These are phyloP conservation scores for Noctilio leporinus DNA, from an alignment of 2,113 vertebrate genomes.

Conservation along the genomic window DNA sequence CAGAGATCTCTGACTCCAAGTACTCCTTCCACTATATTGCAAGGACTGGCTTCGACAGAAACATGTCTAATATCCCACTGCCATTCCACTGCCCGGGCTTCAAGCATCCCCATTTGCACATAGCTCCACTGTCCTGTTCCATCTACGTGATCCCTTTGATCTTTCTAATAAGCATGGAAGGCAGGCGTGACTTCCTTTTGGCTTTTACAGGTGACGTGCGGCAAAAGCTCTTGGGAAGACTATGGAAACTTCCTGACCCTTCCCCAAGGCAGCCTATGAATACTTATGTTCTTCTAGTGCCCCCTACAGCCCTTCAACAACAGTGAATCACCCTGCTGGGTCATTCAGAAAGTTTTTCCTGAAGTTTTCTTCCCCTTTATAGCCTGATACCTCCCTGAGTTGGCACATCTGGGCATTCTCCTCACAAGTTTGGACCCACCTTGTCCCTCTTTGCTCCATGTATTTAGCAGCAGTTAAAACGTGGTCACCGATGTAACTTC, in stretches of 20 bases:
- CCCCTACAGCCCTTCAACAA: neutral
- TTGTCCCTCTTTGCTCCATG: neutral
- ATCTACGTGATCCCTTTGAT: neutral
- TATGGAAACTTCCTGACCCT: neutral
- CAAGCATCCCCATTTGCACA: neutral
- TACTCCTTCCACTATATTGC: neutral
- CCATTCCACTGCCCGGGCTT: neutral
- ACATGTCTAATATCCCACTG: neutral
- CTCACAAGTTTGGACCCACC: neutral
- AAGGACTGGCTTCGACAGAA: neutral
- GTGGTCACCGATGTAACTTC: neutral
- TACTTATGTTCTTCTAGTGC: neutral
- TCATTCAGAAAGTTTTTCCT: neutral
- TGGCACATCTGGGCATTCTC: neutral
- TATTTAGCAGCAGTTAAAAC: neutral
- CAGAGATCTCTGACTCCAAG: neutral
- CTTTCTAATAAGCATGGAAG: neutral
- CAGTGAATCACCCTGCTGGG: neutral
- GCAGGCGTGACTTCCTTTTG: neutral
- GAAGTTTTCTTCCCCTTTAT: neutral
- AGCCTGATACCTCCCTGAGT: neutral
- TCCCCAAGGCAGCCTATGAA: rapidly evolving
- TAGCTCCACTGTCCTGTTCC: neutral
- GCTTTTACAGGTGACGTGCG: neutral
- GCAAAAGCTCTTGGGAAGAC: neutral